Conservation (phyloP, 2,113 vertebrate genomes). For the Agapornis roseicollis region DNA sequence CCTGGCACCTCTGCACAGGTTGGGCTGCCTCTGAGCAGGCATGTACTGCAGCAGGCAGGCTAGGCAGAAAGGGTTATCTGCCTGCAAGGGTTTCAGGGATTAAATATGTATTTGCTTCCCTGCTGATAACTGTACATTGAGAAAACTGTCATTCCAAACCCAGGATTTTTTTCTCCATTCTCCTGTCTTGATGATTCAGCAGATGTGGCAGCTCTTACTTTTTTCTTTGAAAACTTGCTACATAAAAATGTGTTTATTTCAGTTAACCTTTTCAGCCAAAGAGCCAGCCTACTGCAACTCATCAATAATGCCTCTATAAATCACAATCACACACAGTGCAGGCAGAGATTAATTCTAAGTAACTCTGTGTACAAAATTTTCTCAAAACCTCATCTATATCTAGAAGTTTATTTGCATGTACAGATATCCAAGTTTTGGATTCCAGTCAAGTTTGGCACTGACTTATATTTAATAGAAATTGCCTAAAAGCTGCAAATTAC, state of each 20-base stretch:
- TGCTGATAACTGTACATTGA: not conserved
- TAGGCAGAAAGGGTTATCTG: not conserved
- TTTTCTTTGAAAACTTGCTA: not conserved
- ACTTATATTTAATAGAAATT: not conserved
- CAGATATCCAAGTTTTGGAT: not conserved
- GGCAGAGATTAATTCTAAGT: constrained; percentile 1
- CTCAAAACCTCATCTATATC: constrained; percentile 8
- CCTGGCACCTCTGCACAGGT: not conserved
- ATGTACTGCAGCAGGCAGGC: not conserved
- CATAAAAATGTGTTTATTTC: not conserved
- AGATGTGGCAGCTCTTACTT: not conserved
- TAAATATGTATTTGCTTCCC: not conserved
- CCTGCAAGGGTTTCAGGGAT: not conserved
- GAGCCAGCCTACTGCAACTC: not conserved
- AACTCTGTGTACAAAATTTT: constrained; percentile 32
- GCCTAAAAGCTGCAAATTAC: not conserved
- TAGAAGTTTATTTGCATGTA: constrained; percentile 6
- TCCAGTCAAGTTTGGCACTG: not conserved
- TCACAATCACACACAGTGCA: not conserved
- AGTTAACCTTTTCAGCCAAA: constrained; percentile 49
- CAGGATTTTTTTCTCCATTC: not conserved
- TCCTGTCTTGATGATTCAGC: not conserved
- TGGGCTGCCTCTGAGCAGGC: not conserved
- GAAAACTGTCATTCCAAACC: not conserved
- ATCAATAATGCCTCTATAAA: constrained; percentile 7